phyloP scores from a whole-genome alignment of 2,888 invertebrate genomes.

The Phalera bucephala region DNA sequence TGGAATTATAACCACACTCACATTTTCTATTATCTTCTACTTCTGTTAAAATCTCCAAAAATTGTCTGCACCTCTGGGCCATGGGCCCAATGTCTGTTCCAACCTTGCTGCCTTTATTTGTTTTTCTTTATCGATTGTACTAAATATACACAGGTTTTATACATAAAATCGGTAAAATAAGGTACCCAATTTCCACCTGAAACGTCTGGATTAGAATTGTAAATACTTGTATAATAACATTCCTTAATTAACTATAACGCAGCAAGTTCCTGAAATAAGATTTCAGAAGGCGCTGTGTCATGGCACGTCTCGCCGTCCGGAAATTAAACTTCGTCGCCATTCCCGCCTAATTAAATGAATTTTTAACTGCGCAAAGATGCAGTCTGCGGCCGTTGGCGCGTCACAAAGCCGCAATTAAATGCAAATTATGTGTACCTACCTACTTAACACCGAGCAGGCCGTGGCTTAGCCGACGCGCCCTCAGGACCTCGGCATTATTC shows the following conservation, averaged over 20 bases:
- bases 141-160: too few relatives aligned
- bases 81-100: too few relatives aligned
- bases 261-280: constrained; percentile 56
- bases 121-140: too few relatives aligned
- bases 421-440: constrained; percentile 76
- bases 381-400: constrained; percentile 58
- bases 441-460: constrained; percentile 58
- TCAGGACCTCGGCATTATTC: constrained; percentile 48
- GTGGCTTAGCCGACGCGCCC: constrained; percentile 37
- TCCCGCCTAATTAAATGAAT: constrained; percentile 76
- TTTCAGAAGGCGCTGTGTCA: constrained; percentile 61
- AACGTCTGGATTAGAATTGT: too few relatives aligned
- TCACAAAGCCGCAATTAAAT: constrained; percentile 77
- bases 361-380: constrained; percentile 77
- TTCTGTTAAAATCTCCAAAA: too few relatives aligned
- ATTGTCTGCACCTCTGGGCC: too few relatives aligned
- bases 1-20: too few relatives aligned
- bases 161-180: too few relatives aligned
- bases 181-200: too few relatives aligned
- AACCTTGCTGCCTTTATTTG: too few relatives aligned
- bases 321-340: constrained; percentile 73
- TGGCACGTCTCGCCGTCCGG: constrained; percentile 56
- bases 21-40: too few relatives aligned
- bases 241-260: constrained; percentile 36
- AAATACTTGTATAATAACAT: constrained; percentile 1